Conservation (phyloP, 1,140 invertebrate genomes). For the Chironomus tepperi region DNA sequence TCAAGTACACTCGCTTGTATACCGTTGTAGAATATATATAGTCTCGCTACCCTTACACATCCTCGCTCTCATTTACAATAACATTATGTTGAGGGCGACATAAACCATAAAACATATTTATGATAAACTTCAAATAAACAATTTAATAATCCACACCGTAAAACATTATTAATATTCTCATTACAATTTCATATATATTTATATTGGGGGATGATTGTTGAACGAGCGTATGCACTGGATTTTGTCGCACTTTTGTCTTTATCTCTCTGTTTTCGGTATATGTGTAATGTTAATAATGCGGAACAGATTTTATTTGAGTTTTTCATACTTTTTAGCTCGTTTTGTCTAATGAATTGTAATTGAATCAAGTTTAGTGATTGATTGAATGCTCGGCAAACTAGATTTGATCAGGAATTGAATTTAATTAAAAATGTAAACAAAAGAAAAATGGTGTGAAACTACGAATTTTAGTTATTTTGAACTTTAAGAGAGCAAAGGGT, state of each 20-base stretch:
- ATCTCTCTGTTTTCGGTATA: neutral
- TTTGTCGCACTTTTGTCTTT: neutral
- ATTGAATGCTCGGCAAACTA: too few species aligned
- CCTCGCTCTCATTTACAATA: neutral
- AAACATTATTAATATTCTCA: conserved; percentile 24
- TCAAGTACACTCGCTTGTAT: conserved; percentile 16
- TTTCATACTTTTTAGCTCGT: neutral
- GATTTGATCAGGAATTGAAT: too few species aligned
- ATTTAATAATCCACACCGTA: conserved; percentile 23
- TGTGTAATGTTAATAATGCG: neutral
- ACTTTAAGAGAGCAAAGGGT: too few species aligned
- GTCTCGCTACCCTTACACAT: neutral
- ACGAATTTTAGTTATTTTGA: too few species aligned
- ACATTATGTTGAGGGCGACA: conserved; percentile 16
- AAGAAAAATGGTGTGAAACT: too few species aligned
- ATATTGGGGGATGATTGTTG: neutral
- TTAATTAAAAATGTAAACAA: too few species aligned
- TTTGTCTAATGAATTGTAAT: neutral
- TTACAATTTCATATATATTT: neutral
- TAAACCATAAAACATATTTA: neutral
- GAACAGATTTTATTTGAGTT: too few species aligned
- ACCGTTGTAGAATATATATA: too few species aligned
- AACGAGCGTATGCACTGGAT: neutral
- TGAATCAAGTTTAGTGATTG: too few species aligned
- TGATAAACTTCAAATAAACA: conserved; percentile 18